Percentiles rank a stretch among this genome's conserved stretches.
Evolutionary conservation across 2,113 vertebrate species (phyloP).

Genomic region (Pomatorhinus ruficollis): DNA sequence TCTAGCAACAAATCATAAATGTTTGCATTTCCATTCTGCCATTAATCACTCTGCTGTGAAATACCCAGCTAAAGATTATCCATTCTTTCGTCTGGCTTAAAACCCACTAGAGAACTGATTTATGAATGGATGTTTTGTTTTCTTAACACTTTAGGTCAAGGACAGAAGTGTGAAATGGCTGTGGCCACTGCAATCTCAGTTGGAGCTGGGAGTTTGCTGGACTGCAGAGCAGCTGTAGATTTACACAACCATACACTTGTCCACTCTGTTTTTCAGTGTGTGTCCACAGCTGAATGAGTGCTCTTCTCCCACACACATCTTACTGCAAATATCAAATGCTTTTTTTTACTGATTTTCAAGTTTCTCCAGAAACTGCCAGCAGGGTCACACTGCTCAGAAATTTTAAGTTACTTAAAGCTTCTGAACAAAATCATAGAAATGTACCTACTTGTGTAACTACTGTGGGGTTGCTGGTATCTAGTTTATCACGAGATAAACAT

Average conservation of each 20-base stretch:
- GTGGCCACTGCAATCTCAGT: not conserved
- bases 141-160: slow-evolving; percentile 19
- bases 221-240: not conserved
- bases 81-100: not conserved
- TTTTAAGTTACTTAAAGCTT: not conserved
- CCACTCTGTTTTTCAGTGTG: not conserved
- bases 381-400: not conserved
- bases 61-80: slow-evolving; percentile 24
- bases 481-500: not conserved
- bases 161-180: slow-evolving; percentile 17
- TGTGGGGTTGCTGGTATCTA: not conserved
- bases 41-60: slow-evolving; percentile 53
- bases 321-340: not conserved
- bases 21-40: slow-evolving; percentile 46
- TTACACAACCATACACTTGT: not conserved
- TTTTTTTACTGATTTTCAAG: not conserved
- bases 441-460: not conserved
- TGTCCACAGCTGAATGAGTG: not conserved
- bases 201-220: not conserved
- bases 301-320: not conserved
- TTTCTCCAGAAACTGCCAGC: not conserved
- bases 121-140: slow-evolving; percentile 12
- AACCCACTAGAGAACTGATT: slow-evolving; percentile 26
- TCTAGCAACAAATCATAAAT: slow-evolving; percentile 57
- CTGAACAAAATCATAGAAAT: not conserved